phyloP scores from a whole-genome alignment of 2,888 invertebrate species.

The Campoplex capitator region DNA sequence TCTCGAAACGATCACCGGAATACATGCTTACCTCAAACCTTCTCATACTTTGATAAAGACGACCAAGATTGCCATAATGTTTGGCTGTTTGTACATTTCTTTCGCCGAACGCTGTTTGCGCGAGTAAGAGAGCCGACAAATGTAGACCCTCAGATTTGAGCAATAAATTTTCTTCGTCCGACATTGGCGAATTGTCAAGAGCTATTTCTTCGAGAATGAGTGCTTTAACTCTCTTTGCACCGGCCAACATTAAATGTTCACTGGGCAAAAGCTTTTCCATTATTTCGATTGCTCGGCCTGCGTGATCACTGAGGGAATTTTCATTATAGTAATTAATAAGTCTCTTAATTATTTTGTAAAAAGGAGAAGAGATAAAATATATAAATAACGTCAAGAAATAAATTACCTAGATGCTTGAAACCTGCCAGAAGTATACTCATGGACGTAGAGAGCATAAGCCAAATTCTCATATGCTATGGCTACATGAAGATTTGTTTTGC shows the following conservation, averaged over 20 bases:
- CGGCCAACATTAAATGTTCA: conserved; percentile 94
- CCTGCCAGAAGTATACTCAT: conserved; percentile 95
- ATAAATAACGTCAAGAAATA: background rate
- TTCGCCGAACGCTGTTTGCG: conserved; percentile 94
- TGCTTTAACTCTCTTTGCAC: conserved; percentile 96
- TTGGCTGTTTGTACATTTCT: conserved; percentile 98
- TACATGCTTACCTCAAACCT: conserved; percentile 88
- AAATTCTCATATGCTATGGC: conserved; percentile 96
- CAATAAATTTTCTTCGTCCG: conserved; percentile 87
- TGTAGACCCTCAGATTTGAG: conserved; percentile 94
- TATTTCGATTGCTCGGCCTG: conserved; percentile 92
- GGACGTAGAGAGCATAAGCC: conserved; percentile 96
- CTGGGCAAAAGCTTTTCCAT: conserved; percentile 92
- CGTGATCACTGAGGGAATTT: conserved; percentile 88
- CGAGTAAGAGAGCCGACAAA: conserved; percentile 91
- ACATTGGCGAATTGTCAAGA: conserved; percentile 89
- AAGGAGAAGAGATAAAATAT: background rate
- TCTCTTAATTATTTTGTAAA: background rate
- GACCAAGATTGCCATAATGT: conserved; percentile 97
- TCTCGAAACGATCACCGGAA: background rate
- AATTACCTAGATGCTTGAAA: conserved; percentile 91
- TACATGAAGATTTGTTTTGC: conserved; percentile 93
- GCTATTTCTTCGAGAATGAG: conserved; percentile 97
- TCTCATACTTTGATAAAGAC: conserved; percentile 97
- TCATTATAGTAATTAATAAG: background rate